Percentiles rank a stretch among this genome's conserved stretches.
Evolutionary conservation across 2,888 invertebrate species (phyloP).

Genomic region (Hesperia comma): DNA sequence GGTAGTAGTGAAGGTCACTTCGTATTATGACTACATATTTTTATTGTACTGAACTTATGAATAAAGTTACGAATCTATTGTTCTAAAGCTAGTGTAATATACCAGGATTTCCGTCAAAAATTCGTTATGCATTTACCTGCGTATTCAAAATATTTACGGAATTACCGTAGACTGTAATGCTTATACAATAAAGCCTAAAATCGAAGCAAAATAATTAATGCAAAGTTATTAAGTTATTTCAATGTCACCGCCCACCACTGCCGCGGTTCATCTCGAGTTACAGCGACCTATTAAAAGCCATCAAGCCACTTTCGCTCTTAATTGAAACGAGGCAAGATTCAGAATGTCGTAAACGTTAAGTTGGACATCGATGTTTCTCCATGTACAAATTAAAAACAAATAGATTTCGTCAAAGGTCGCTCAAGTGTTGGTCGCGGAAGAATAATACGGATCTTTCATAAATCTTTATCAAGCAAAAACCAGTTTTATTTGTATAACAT

Average conservation of each 20-base stretch:
- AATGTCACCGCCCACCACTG: constrained; percentile 47
- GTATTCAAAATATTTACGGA: constrained; percentile 29
- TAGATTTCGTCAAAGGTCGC: constrained; percentile 43
- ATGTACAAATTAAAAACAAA: constrained; percentile 38
- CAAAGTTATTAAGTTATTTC: constrained; percentile 47
- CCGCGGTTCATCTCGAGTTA: constrained; percentile 23
- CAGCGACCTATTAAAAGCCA: constrained; percentile 15
- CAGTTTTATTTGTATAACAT: constrained; percentile 21
- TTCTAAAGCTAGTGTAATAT: constrained; percentile 18
- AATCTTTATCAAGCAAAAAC: constrained; percentile 40
- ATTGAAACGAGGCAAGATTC: constrained; percentile 13
- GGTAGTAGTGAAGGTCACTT: no score
- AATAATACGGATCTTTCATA: constrained; percentile 43
- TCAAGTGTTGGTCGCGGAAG: constrained; percentile 43
- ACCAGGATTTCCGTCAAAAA: constrained; percentile 43
- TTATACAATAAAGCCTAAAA: constrained; percentile 32
- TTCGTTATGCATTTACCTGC: constrained; percentile 33
- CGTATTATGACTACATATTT: no score
- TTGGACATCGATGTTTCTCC: constrained; percentile 30
- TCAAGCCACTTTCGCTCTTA: constrained; percentile 40
- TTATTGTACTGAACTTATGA: not conserved
- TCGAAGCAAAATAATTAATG: constrained; percentile 40
- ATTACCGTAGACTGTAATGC: constrained; percentile 31
- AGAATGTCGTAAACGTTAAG: constrained; percentile 29
- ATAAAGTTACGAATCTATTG: constrained; percentile 12